Evolutionary conservation across 2,797 vertebrate genomes (phyloP).

Genomic region (Sardinella longiceps): DNA sequence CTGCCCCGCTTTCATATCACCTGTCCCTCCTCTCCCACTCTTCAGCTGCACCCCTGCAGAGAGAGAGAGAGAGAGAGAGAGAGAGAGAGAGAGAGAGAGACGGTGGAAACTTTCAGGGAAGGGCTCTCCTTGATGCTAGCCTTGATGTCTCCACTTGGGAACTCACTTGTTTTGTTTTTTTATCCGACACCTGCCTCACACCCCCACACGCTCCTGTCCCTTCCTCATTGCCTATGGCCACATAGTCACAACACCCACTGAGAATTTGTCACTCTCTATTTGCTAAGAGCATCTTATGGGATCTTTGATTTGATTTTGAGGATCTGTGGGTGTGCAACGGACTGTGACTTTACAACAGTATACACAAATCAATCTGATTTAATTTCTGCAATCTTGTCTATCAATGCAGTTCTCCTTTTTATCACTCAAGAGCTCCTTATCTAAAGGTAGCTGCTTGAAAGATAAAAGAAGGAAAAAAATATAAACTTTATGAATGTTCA

Average conservation of each 20-base stretch:
- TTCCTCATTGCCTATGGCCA: neutral
- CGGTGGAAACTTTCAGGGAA: neutral
- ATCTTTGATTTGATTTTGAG: neutral
- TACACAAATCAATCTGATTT: neutral
- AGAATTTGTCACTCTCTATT: neutral
- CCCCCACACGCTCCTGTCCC: neutral
- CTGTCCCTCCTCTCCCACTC: neutral
- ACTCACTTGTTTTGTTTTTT: neutral
- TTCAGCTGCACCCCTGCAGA: neutral
- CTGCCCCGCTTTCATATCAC: neutral
- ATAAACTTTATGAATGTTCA: neutral
- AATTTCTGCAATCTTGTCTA: neutral
- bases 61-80: neutral
- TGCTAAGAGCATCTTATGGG: neutral
- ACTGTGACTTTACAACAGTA: neutral
- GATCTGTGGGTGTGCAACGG: neutral
- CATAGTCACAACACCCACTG: neutral
- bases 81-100: no score
- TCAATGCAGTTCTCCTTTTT: neutral
- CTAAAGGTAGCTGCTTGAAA: neutral
- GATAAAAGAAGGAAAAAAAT: neutral
- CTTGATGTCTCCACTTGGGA: neutral
- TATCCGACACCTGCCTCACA: neutral
- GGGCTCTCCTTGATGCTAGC: neutral
- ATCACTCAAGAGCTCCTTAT: neutral